These are phyloP conservation scores for Dendronephthya gigantea DNA, from an alignment of 64 coral and sea anemone species.

Conservation along the genomic window DNA sequence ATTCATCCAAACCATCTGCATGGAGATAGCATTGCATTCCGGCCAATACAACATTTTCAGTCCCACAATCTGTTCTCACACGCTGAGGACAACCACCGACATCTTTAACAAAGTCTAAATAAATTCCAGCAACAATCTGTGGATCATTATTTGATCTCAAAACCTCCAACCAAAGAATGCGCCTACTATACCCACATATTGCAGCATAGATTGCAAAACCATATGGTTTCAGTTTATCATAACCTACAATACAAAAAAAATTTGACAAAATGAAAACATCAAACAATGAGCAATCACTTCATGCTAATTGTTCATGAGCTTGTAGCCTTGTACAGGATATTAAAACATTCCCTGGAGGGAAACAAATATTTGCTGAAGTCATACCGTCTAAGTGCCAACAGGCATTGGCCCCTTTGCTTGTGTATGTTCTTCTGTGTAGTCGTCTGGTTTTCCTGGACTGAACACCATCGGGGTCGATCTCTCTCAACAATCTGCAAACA, in stretches of 20 bases:
- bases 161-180: not conserved
- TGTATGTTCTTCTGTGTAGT: not conserved
- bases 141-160: not conserved
- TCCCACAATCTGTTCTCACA: conserved; percentile 5
- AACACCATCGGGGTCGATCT: not conserved
- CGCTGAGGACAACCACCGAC: not conserved
- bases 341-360: not conserved
- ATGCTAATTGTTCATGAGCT: not conserved
- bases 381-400: not conserved
- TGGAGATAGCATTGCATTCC: not conserved
- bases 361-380: not conserved
- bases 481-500: not conserved
- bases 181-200: not conserved
- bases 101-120: not conserved
- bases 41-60: not conserved
- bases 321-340: not conserved
- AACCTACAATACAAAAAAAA: not conserved
- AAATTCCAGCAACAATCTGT: not conserved
- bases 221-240: not conserved
- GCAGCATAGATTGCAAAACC: conserved; percentile 12
- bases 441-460: not conserved
- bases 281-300: not conserved
- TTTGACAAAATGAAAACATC: not conserved
- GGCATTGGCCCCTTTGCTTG: not conserved
- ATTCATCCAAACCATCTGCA: not conserved